Evolutionary conservation across 2,113 vertebrate genomes (phyloP), one percentile per base, ranked within the genome.

Genomic region (Dipodomys merriami): DNA sequence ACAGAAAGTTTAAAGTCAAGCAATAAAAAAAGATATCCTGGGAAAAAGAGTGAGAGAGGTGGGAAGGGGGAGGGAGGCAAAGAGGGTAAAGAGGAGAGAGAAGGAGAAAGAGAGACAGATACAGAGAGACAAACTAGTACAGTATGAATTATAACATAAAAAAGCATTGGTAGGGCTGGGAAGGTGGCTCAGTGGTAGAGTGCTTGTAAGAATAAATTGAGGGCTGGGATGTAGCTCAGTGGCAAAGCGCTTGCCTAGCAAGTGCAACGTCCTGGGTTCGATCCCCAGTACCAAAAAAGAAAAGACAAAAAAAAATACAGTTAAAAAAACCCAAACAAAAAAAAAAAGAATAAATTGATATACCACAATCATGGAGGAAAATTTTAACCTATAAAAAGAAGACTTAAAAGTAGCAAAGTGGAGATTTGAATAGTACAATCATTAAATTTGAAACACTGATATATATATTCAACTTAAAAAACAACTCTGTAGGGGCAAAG

Each of bases 391-490:
- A 23, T 83, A 46, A 69, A 69, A 83, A 83, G 39, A n/a, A 49
- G 44, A 84, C 82, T 29, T 71, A 25, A 29, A 39, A 44, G 30
- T 23, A 64, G 27, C 44, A 74, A 91, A 76, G 33, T 83, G 27
- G 78, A 73, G 33, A 91, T 57, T 22, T 86, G 49, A 92, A 39
- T 25, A 46, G 44, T 25, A 76, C 18, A 83, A n/a, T 62, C 73
- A 53, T 29, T 89, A 53, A 27, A 25, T 86, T 67, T 71, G 71
- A 89, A 20, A 62, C 22, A 65, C 67, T 93, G 46, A 72, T 67
- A n/a, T 57, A 76, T 6, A 3, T 39, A 39, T 35, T 95, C 29
- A 86, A 80, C 27, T 92, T 93, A 29, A 62, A 86, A 83, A 94
- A 76, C 83, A 86, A 93, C 2, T 23, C 35, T 62, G 25, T 44